Evolutionary conservation across 2,888 invertebrate species (phyloP).

Genomic region (Baronia brevicornis): DNA sequence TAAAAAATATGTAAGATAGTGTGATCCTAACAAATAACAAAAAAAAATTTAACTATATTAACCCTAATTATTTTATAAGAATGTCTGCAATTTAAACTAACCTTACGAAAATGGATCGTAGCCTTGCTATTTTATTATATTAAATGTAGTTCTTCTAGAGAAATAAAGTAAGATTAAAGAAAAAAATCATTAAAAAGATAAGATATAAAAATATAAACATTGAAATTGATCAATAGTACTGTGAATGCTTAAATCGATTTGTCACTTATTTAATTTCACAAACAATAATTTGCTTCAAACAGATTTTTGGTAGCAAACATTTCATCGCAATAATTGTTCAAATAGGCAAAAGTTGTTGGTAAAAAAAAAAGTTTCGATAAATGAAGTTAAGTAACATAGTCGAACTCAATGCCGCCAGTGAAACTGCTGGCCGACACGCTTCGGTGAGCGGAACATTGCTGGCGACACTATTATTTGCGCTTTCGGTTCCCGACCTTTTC

Average conservation of each 20-base stretch:
- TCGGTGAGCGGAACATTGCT: slow-evolving; percentile 59
- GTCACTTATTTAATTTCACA: slow-evolving; percentile 30
- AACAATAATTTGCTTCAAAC: slow-evolving; percentile 26
- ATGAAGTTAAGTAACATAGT: slow-evolving; percentile 53
- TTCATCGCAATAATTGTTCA: slow-evolving; percentile 36
- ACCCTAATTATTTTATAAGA: too few relatives aligned
- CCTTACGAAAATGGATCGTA: too few relatives aligned
- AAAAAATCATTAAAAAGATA: too few relatives aligned
- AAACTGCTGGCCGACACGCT: slow-evolving; percentile 51
- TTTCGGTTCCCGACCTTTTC: slow-evolving; percentile 35
- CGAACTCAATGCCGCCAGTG: slow-evolving; percentile 62
- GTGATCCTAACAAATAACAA: too few relatives aligned
- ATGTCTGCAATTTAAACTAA: too few relatives aligned
- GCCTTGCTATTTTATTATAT: too few relatives aligned
- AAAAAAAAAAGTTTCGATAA: slow-evolving; percentile 48
- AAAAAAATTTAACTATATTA: too few relatives aligned
- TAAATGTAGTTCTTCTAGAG: too few relatives aligned
- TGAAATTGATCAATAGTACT: neutral
- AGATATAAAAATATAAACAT: too few relatives aligned
- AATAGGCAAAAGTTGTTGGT: slow-evolving; percentile 25
- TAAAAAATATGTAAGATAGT: too few relatives aligned
- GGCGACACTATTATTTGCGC: slow-evolving; percentile 48
- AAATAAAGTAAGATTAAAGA: too few relatives aligned
- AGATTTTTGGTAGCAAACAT: slow-evolving; percentile 32
- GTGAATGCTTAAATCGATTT: slow-evolving; percentile 19